A percentile compares a stretch with the other conserved stretches of the same genome.
Evolutionary conservation across 2,888 invertebrate genomes (phyloP).

Genomic region (Diadromus collaris): DNA sequence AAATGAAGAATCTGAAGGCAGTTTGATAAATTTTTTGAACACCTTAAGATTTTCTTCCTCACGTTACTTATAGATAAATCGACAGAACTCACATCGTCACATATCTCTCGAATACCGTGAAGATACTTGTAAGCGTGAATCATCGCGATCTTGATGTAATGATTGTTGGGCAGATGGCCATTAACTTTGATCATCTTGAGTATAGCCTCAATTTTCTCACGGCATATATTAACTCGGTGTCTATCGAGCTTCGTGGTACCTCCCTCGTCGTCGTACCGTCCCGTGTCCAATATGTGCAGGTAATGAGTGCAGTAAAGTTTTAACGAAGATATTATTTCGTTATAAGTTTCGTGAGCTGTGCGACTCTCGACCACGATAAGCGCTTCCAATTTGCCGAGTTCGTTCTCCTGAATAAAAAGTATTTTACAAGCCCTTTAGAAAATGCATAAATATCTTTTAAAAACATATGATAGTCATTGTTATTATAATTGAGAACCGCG

Average conservation of each 20-base stretch:
- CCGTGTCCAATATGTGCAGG: conserved; percentile 75
- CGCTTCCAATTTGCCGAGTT: conserved; percentile 77
- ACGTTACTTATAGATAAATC: neutral
- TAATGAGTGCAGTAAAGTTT: conserved; percentile 76
- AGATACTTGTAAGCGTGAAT: conserved; percentile 79
- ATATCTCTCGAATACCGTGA: conserved; percentile 78
- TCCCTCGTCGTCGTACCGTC: conserved; percentile 69
- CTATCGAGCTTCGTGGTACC: conserved; percentile 75
- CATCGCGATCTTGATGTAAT: conserved; percentile 75
- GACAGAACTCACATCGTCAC: conserved; percentile 79
- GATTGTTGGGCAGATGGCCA: conserved; percentile 73
- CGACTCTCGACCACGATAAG: conserved; percentile 73
- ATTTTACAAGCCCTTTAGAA: neutral
- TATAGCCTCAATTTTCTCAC: conserved; percentile 70
- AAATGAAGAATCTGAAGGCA: neutral
- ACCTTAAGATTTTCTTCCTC: neutral
- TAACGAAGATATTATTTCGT: conserved; percentile 75
- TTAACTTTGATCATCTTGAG: conserved; percentile 73
- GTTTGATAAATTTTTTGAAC: neutral
- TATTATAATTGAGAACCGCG: neutral
- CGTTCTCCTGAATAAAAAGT: conserved; percentile 72
- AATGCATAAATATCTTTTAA: conserved; percentile 1
- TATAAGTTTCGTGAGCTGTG: conserved; percentile 73
- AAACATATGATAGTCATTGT: neutral
- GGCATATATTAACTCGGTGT: conserved; percentile 74